Base-by-base conservation (phyloP, 2,113 vertebrate species). In the Macaca nemestrina region DNA sequence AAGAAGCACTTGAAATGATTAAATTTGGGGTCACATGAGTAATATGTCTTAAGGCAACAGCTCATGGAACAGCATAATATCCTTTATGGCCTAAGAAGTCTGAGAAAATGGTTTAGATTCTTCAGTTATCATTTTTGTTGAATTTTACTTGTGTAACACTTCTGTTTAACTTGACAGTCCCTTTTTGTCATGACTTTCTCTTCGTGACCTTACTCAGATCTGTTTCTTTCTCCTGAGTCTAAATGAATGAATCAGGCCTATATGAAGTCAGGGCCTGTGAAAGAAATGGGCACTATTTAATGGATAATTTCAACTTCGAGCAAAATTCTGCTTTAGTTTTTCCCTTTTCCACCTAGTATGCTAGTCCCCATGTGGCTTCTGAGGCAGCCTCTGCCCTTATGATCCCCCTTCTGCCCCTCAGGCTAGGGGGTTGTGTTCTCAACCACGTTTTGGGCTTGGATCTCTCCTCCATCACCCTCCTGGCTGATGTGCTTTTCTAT, bases 231-330 rank as follows among this genome's bases (percentile, higher is more conserved):
- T 35, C 43, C 6, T 13, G 90, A 80, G 55, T 96, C 61, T 84
- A 70, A 96, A 67, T 73, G 89, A 96, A 87, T 92, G 75, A 64
- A 70, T 80, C 93, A 95, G 75, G 80, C 8, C 55, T 35, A 38
- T 80, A 40, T 82, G 84, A 95, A 96, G 43, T 82, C 52, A 93
- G n/a, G 48, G 12, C 38, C n/a, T 70, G 27, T 3, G 23, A 93
- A 43, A 96, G 83, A 94, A 95, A 94, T 86, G 38, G 61, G 30
- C 16, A 67, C 4, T 82, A 30, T 83, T 88, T 95, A 85, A 91
- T 96, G 76, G 78, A 94, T 67, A 48, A 84, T 97, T 98, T 92
- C 73, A 97, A 55, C 83, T 90, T 92, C 27, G 23, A 35, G 12
- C 5, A 52, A 84, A 79, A 14, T 52, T 82, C 45, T 70, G 59